Evolutionary conservation across 2,113 vertebrate species (phyloP).

Genomic region (Platycercus adscitus): DNA sequence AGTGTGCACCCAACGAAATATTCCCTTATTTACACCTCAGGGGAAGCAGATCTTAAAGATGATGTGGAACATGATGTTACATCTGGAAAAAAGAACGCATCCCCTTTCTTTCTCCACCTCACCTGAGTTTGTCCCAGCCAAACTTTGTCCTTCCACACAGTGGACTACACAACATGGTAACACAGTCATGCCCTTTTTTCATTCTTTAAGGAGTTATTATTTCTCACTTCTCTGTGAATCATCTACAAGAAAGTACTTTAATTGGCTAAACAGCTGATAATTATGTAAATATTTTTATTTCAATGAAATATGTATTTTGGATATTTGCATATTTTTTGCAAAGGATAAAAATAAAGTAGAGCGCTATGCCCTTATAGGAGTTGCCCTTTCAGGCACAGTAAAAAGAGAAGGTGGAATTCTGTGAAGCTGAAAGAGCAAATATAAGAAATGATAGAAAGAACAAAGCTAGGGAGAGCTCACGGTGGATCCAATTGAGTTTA

Average conservation of each 20-base stretch:
- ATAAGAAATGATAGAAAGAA: not conserved
- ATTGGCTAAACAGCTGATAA: not conserved
- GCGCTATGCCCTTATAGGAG: not conserved
- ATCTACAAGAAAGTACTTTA: not conserved
- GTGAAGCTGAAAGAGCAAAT: not conserved
- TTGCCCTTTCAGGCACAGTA: not conserved
- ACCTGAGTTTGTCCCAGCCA: not conserved
- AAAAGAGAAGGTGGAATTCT: not conserved
- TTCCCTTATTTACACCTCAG: not conserved
- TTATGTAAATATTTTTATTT: not conserved
- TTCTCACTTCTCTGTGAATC: not conserved
- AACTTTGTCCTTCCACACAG: not conserved
- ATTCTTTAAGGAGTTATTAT: not conserved
- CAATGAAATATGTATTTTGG: not conserved
- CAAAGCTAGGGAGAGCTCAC: not conserved
- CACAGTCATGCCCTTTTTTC: not conserved
- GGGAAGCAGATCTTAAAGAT: not conserved
- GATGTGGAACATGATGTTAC: not conserved
- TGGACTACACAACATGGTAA: not conserved
- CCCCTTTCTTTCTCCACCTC: not conserved
- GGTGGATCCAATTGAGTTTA: not conserved
- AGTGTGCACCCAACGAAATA: not conserved
- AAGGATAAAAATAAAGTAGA: not conserved
- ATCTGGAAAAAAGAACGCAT: not conserved
- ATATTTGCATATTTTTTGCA: not conserved